Evolutionary conservation across 2,888 invertebrate species (phyloP).

Genomic region (Drosophila birchii): DNA sequence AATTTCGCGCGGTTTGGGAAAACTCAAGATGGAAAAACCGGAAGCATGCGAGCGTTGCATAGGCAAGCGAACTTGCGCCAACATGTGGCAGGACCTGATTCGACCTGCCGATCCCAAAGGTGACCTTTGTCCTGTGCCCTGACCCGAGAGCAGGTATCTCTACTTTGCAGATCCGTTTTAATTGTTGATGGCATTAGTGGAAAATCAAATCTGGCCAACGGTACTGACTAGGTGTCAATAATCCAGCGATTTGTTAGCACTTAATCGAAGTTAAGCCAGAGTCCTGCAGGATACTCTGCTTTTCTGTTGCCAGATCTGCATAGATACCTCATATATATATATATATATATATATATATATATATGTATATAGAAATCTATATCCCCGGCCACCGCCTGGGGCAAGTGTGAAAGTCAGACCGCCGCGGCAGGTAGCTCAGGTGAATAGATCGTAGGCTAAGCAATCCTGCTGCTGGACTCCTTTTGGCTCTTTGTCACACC

Average conservation of each 20-base stretch:
- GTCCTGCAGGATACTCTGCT: not conserved
- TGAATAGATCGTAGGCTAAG: slow-evolving; percentile 6
- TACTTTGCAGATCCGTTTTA: slow-evolving; percentile 57
- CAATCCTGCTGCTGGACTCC: slow-evolving; percentile 12
- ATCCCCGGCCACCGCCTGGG: not conserved
- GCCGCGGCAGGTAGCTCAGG: slow-evolving; percentile 38
- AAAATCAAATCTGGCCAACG: slow-evolving; percentile 71
- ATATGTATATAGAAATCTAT: no score
- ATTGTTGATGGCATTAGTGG: slow-evolving; percentile 81
- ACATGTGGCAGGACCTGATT: slow-evolving; percentile 71
- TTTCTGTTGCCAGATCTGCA: not conserved
- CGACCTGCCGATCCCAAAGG: slow-evolving; percentile 19
- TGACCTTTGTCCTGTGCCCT: not conserved
- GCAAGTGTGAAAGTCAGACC: slow-evolving; percentile 63
- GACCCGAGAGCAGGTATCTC: slow-evolving; percentile 54
- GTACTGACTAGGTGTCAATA: slow-evolving; percentile 76
- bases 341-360: not conserved
- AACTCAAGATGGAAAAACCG: slow-evolving; percentile 73
- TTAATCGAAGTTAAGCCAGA: slow-evolving; percentile 78
- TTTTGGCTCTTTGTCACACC: slow-evolving; percentile 47
- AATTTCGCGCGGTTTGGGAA: slow-evolving; percentile 74
- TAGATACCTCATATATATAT: not conserved
- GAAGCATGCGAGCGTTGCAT: slow-evolving; percentile 46
- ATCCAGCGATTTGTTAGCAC: slow-evolving; percentile 72
- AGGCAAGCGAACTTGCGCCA: slow-evolving; percentile 57